Evolutionary conservation across 1,140 invertebrate species (phyloP), one percentile per base, ranked within the genome.

Genomic region (Trissolcus basalis): DNA sequence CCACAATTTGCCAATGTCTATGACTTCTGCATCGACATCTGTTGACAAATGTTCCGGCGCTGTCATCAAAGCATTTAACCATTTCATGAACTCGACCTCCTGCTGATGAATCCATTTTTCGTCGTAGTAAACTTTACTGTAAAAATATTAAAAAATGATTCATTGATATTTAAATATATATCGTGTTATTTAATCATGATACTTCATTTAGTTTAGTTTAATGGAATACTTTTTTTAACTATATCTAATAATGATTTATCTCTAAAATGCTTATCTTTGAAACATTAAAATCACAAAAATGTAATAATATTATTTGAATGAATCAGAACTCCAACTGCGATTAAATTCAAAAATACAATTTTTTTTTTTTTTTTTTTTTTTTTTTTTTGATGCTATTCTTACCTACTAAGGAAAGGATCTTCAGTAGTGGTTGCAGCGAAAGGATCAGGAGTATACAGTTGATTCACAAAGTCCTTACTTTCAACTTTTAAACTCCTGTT

Each of bases 21-120:
- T 89, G 1, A 89, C 77, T 50, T 93, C 91, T 35, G 92, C 91
- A 74, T 93, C 91, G 0, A 94, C 85, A 75, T 94, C 92, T 0
- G 90, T 88, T 11, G 73, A 80, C 32, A 88, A 74, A 55, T 87
- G 83, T 60, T 88, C 85, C 1, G 94, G 94, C 6, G 96, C 94
- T 2, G 95, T 95, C 0, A 98, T 86, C 33, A 97, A 88, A 55
- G 92, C 93, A 86, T 97, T 97, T 0, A 97, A 85, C 96, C 96
- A 97, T 69, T 94, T 93, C 71, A 93, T 93, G 78, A 97, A 96
- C 71, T 94, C 93, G 0, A 88, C 86, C 86, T 96, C 94, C 83
- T 97, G 94, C 67, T 93, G 92, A 48, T 93, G 91, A 9, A 96
- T 90, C 88, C 95, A 95, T 79, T 91, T 88, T 76, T 94, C 92